These are phyloP conservation scores for Siderastrea radians DNA, from an alignment of 92 coral and sea anemone genomes.

Conservation along the genomic window DNA sequence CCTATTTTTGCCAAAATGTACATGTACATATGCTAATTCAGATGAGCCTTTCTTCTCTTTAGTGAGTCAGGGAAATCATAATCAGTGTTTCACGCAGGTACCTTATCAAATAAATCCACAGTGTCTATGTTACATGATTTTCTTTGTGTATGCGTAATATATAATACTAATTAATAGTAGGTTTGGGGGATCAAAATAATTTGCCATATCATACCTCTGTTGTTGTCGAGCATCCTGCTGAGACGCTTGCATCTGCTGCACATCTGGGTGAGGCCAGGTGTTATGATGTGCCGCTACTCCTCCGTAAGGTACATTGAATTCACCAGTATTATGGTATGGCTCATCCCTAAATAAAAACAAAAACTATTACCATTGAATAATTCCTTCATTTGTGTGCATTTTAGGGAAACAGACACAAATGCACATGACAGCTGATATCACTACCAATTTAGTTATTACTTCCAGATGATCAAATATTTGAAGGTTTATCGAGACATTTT, in stretches of 20 bases:
- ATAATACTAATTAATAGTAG: neutral
- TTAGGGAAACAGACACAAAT: neutral
- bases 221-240: conserved; percentile 85
- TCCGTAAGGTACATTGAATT: conserved; percentile 61
- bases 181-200: neutral
- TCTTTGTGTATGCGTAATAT: no score
- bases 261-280: conserved; percentile 86
- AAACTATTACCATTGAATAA: neutral
- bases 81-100: no score
- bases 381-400: neutral
- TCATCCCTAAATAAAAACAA: conserved; percentile 76
- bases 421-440: no score
- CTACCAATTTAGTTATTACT: no score
- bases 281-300: conserved; percentile 81
- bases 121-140: no score
- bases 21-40: no score
- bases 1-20: no score
- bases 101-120: no score
- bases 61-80: no score
- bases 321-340: conserved; percentile 74
- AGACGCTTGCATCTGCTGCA: conserved; percentile 81
- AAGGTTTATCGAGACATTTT: no score
- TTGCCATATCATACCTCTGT: conserved; percentile 38
- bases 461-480: no score
- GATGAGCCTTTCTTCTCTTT: no score